phyloP scores from a whole-genome alignment of 2,113 vertebrate genomes.

The Hypocryptadius cinnamomeus region DNA sequence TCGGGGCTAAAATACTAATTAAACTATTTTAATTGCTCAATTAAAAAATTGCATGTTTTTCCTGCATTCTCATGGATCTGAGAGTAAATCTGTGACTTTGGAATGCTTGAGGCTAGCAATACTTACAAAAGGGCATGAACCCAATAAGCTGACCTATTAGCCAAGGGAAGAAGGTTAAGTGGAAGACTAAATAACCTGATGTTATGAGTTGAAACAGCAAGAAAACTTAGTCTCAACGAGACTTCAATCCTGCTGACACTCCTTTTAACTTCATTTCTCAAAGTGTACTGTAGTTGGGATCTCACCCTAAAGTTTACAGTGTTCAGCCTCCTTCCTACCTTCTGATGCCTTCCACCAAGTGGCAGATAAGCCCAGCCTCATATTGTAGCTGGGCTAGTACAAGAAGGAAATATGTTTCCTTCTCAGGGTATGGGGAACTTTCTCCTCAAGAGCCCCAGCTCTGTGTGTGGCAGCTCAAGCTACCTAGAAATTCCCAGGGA shows the following conservation, averaged over 20 bases:
- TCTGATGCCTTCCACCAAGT: neutral
- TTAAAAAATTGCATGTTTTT: neutral
- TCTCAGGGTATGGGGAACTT: neutral
- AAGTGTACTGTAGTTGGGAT: neutral
- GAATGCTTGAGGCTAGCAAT: neutral
- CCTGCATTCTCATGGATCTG: neutral
- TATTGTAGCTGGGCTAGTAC: neutral
- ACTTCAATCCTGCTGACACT: neutral
- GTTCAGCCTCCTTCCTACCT: neutral
- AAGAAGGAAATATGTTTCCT: neutral
- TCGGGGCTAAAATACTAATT: neutral
- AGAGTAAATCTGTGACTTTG: neutral
- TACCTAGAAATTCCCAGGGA: neutral
- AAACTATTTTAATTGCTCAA: neutral
- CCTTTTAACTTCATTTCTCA: neutral
- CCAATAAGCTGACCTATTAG: neutral
- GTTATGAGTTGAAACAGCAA: neutral
- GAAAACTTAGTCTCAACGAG: neutral
- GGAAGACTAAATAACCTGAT: neutral
- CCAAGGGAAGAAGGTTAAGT: neutral
- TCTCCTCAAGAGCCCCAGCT: neutral
- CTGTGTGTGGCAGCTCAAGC: neutral
- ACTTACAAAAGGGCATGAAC: neutral
- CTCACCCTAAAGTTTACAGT: neutral
- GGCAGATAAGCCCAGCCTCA: neutral